These are phyloP conservation scores for Galeruca laticollis DNA, from an alignment of 2,888 invertebrate species.

Conservation along the genomic window DNA sequence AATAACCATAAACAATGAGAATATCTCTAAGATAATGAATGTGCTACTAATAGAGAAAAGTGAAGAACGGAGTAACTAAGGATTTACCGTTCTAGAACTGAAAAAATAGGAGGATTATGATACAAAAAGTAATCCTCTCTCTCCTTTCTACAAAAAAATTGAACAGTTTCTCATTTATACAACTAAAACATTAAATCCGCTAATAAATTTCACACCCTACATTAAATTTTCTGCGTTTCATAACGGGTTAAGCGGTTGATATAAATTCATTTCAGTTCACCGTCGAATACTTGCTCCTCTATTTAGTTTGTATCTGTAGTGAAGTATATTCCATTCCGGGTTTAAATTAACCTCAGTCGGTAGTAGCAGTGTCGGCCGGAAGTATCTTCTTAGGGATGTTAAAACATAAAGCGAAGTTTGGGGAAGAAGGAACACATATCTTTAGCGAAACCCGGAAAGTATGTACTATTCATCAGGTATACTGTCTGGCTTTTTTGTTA, in stretches of 20 bases:
- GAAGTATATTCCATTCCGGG: conserved; percentile 3
- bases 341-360: neutral
- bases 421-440: neutral
- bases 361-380: neutral
- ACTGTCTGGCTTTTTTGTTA: too few relatives aligned
- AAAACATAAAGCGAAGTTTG: neutral
- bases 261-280: conserved; percentile 8
- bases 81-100: too few relatives aligned
- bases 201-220: conserved; percentile 3
- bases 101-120: too few relatives aligned
- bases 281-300: neutral
- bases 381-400: neutral
- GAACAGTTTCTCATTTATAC: too few relatives aligned
- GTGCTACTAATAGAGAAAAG: too few relatives aligned
- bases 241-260: neutral
- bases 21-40: too few relatives aligned
- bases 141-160: too few relatives aligned
- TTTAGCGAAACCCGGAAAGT: too few relatives aligned
- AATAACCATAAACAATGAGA: too few relatives aligned
- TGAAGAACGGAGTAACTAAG: too few relatives aligned
- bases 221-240: conserved; percentile 6
- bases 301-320: neutral
- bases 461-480: too few relatives aligned
- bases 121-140: too few relatives aligned
- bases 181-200: neutral